Conservation (phyloP, 2,888 invertebrate genomes). For the Halocaridina rubra region DNA sequence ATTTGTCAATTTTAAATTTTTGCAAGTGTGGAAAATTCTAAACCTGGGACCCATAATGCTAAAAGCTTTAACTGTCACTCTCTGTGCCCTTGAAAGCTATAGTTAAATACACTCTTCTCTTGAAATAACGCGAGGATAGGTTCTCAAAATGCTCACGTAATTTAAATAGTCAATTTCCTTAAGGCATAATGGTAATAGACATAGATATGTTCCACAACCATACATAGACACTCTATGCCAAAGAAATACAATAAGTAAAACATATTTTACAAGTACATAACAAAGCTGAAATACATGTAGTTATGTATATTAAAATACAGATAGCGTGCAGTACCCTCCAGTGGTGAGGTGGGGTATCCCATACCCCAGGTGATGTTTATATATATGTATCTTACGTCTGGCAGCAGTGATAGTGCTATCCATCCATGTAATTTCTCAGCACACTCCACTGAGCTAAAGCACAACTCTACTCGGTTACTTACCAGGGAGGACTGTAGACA, state of each 20-base stretch:
- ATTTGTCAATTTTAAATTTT: constrained; percentile 15
- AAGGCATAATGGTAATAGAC: too few species aligned
- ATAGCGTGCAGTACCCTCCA: neutral
- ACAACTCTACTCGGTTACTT: neutral
- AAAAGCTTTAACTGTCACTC: constrained; percentile 16
- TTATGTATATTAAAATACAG: neutral
- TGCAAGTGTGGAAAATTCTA: constrained; percentile 13
- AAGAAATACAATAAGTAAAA: too few species aligned
- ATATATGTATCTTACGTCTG: neutral
- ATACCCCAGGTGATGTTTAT: neutral
- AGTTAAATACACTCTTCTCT: constrained; percentile 5
- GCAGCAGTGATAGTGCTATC: neutral
- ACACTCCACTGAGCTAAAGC: neutral
- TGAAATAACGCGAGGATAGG: too few species aligned
- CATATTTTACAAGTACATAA: too few species aligned
- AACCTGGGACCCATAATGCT: constrained; percentile 15
- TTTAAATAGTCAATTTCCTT: too few species aligned
- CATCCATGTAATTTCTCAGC: neutral
- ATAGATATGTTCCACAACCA: too few species aligned
- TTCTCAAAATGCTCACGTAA: too few species aligned
- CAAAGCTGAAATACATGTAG: too few species aligned
- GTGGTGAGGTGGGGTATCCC: neutral
- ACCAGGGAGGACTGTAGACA: neutral
- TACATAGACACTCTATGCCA: too few species aligned
- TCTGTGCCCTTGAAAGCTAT: constrained; percentile 18